phyloP scores from a whole-genome alignment of 2,797 vertebrate species.

The Alfaro cultratus region DNA sequence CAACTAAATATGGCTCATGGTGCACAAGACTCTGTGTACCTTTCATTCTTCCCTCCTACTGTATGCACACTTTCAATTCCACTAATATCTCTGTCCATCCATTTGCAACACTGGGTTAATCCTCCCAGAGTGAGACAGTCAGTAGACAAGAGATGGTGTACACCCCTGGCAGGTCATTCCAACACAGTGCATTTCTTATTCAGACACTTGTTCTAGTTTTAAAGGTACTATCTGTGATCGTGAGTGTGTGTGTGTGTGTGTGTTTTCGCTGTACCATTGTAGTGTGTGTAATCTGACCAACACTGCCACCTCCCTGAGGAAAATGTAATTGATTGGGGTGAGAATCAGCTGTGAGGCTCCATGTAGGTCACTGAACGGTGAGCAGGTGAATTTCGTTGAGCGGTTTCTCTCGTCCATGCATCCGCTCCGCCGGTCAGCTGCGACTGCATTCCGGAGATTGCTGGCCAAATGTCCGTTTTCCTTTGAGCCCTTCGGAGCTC shows the following conservation, averaged over 20 bases:
- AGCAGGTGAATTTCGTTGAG: background rate
- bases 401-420: background rate
- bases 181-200: background rate
- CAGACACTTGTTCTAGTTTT: background rate
- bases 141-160: background rate
- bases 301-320: conserved; percentile 79
- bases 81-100: background rate
- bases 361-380: background rate
- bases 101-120: background rate
- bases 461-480: conserved; percentile 79
- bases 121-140: background rate
- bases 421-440: conserved; percentile 26
- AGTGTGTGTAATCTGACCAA: conserved; percentile 67
- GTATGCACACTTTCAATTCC: background rate
- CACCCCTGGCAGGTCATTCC: background rate
- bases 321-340: conserved; percentile 51
- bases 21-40: background rate
- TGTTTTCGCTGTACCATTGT: conserved; percentile 5
- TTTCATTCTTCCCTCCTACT: background rate
- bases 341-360: background rate
- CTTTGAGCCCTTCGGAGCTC: conserved; percentile 72
- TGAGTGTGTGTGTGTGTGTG: conserved; percentile 28
- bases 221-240: background rate
- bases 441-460: conserved; percentile 67
- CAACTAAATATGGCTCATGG: conserved; percentile 58